Conservation (phyloP, 2,797 vertebrate genomes). For the Acanthurus tractus region DNA sequence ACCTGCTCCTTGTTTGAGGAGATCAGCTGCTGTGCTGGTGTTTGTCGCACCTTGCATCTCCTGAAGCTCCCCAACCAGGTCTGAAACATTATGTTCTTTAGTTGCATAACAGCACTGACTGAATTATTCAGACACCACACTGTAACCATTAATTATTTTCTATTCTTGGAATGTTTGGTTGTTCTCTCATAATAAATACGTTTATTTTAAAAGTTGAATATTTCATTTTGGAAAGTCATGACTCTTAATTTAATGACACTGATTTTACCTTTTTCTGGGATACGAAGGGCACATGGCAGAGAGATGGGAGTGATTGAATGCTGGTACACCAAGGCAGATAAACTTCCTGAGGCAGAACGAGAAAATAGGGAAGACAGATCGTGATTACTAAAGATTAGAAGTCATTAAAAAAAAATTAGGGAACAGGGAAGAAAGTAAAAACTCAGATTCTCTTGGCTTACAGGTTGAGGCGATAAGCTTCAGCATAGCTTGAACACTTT, state of each 20-base stretch:
- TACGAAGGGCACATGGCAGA: slow-evolving; percentile 89
- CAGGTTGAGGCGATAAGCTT: not conserved
- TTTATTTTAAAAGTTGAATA: not conserved
- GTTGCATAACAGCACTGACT: slow-evolving; percentile 6
- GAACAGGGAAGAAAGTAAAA: not conserved
- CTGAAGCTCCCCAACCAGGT: slow-evolving; percentile 88
- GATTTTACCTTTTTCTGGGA: slow-evolving; percentile 89
- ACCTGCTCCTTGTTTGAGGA: slow-evolving; percentile 95
- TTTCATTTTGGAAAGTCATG: not conserved
- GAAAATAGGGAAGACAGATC: not conserved
- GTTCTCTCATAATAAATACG: not conserved
- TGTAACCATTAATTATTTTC: not conserved
- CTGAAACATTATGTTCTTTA: slow-evolving; percentile 74
- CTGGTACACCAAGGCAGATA: slow-evolving; percentile 93
- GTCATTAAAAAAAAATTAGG: not conserved
- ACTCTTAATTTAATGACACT: not conserved
- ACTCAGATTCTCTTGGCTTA: not conserved
- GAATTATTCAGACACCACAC: not conserved
- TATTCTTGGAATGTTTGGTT: not conserved
- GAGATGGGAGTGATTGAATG: slow-evolving; percentile 94
- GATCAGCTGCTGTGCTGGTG: slow-evolving; percentile 92
- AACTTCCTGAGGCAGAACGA: slow-evolving; percentile 86
- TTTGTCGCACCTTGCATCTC: slow-evolving; percentile 85
- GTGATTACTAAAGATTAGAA: slow-evolving; percentile 5
- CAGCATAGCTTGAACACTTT: not conserved